A percentile compares a stretch with the other conserved stretches of the same genome.
These are phyloP conservation scores for Azemiops feae DNA, from an alignment of 2,113 vertebrate genomes.

Conservation along the genomic window DNA sequence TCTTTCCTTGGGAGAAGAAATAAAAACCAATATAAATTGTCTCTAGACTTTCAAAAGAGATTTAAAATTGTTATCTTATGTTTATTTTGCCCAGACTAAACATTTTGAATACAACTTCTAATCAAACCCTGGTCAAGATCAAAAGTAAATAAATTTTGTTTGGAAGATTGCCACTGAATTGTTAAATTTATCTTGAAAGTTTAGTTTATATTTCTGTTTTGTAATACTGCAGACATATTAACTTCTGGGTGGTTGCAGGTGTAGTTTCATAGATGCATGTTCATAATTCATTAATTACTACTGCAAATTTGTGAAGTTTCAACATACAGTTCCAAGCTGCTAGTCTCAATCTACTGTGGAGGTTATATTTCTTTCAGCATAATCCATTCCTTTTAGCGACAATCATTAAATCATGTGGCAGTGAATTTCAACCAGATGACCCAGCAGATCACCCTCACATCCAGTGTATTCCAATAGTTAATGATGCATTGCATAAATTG, in stretches of 20 bases:
- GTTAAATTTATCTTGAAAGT: background rate
- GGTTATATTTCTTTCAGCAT: background rate
- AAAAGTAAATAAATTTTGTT: background rate
- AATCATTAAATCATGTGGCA: constrained; percentile 11
- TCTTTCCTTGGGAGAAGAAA: background rate
- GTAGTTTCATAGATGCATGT: background rate
- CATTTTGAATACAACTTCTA: background rate
- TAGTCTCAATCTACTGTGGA: background rate
- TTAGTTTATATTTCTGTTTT: background rate
- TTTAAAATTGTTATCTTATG: background rate
- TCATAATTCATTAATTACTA: background rate
- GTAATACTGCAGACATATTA: background rate
- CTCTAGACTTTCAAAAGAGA: background rate
- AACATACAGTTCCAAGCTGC: background rate
- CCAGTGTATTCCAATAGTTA: background rate
- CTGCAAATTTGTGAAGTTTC: background rate
- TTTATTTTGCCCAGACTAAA: background rate
- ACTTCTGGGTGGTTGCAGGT: background rate
- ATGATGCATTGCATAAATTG: constrained; percentile 16
- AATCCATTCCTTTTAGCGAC: background rate
- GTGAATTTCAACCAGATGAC: background rate
- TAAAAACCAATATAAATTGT: background rate
- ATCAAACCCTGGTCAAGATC: background rate
- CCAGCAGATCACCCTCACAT: background rate
- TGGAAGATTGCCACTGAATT: background rate